Evolutionary conservation across 2,888 invertebrate species (phyloP).

Genomic region (Branchipolynoe longqiensis): DNA sequence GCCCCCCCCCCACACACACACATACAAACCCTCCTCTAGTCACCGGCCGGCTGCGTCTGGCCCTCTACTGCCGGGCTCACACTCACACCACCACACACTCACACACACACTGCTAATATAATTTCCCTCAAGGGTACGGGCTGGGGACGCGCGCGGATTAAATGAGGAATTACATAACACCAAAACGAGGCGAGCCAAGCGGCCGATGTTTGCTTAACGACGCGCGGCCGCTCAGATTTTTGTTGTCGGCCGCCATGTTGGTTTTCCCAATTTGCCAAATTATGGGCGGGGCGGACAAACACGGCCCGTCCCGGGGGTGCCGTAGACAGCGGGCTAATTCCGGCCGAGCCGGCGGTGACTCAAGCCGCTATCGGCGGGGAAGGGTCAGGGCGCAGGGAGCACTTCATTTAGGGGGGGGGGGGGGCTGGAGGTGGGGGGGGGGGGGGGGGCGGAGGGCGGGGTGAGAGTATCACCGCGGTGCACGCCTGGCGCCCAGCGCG

Average conservation of each 20-base stretch:
- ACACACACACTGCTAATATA: slow-evolving; percentile 49
- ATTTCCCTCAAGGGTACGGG: slow-evolving; percentile 50
- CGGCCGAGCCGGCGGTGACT: slow-evolving; percentile 20
- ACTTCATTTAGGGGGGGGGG: slow-evolving; percentile 38
- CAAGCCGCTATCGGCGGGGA: slow-evolving; percentile 38
- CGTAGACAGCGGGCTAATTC: slow-evolving; percentile 42
- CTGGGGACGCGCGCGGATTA: slow-evolving; percentile 50
- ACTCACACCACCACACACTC: not conserved
- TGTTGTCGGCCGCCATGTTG: slow-evolving; percentile 28
- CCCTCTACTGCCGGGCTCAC: not conserved
- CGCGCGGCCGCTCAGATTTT: slow-evolving; percentile 28
- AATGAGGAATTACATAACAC: slow-evolving; percentile 58
- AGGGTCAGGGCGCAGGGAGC: slow-evolving; percentile 23
- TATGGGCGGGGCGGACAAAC: slow-evolving; percentile 29
- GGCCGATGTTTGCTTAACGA: slow-evolving; percentile 52
- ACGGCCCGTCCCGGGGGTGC: slow-evolving; percentile 21
- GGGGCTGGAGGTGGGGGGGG: slow-evolving; percentile 27
- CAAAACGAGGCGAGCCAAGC: slow-evolving; percentile 36
- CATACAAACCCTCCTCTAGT: no score
- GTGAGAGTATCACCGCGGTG: slow-evolving; percentile 13
- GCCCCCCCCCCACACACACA: not conserved
- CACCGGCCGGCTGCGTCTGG: not conserved
- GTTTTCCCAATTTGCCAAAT: slow-evolving; percentile 46
- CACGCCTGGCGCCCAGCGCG: not conserved
- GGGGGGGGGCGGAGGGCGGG: slow-evolving; percentile 3